Evolutionary conservation across 2,113 vertebrate genomes (phyloP).

Genomic region (Leucopsar rothschildi): DNA sequence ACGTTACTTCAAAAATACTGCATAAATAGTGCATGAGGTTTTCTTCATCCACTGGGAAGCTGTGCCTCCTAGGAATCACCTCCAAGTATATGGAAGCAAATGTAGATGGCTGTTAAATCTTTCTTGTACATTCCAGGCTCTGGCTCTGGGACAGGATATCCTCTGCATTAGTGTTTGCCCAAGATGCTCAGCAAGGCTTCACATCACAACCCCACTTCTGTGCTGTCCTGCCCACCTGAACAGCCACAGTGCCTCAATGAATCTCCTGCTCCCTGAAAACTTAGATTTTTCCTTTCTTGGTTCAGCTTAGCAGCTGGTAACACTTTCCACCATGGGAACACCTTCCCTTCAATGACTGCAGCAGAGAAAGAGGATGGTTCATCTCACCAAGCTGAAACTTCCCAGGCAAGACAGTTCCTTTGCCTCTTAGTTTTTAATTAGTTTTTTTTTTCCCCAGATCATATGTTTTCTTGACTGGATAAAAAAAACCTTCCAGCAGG

Average conservation of each 20-base stretch:
- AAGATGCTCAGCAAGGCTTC: neutral
- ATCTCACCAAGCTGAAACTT: neutral
- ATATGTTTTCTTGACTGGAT: neutral
- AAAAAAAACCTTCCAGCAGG: neutral
- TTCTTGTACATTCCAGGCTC: neutral
- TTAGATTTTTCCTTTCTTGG: neutral
- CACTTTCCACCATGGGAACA: fast-evolving
- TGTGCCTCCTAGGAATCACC: neutral
- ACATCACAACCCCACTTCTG: neutral
- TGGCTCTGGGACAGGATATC: neutral
- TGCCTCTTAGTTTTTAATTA: neutral
- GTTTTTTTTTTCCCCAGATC: neutral
- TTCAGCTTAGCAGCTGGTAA: neutral
- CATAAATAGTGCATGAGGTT: neutral
- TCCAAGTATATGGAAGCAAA: neutral
- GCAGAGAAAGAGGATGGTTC: neutral
- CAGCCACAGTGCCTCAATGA: neutral
- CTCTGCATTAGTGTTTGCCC: neutral
- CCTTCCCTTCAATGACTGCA: neutral
- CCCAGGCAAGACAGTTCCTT: neutral
- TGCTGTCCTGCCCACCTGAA: neutral
- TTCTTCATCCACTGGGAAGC: neutral
- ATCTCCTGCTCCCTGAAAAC: neutral
- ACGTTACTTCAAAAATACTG: neutral
- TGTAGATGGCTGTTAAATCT: neutral